Evolutionary conservation across 2,113 vertebrate genomes (phyloP).

Genomic region (Sterrhoptilus dennistouni): DNA sequence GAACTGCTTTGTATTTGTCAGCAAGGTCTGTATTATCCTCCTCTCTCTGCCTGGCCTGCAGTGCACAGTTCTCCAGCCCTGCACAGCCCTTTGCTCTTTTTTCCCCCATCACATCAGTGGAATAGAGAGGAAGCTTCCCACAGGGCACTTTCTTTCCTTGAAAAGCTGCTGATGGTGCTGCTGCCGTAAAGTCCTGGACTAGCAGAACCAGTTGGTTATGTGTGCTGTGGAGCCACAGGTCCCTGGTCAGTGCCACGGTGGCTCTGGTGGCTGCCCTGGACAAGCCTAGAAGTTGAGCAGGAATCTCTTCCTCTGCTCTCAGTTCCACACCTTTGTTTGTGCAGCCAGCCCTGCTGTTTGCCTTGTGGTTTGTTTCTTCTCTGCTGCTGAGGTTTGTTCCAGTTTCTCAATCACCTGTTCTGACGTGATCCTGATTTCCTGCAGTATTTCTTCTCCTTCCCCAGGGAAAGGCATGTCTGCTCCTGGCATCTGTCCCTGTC

Average conservation of each 20-base stretch:
- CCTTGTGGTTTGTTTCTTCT: constrained; percentile 53
- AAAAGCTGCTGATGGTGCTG: neutral
- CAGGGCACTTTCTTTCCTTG: neutral
- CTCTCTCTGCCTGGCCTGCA: neutral
- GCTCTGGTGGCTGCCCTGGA: neutral
- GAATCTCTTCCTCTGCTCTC: neutral
- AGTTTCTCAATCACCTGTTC: constrained; percentile 61
- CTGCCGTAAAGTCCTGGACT: neutral
- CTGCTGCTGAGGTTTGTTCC: constrained; percentile 52
- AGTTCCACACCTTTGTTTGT: constrained; percentile 40
- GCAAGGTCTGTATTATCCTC: neutral
- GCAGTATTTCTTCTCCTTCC: constrained; percentile 58
- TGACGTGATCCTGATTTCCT: constrained; percentile 64
- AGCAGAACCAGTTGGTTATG: neutral
- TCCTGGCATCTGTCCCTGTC: constrained; percentile 52
- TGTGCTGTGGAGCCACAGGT: neutral
- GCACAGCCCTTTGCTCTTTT: neutral
- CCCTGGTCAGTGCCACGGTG: neutral
- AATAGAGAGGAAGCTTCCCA: neutral
- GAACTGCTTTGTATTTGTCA: neutral
- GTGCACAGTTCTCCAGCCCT: neutral
- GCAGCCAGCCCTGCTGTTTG: constrained; percentile 37
- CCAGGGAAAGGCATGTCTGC: constrained; percentile 66
- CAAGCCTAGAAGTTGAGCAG: neutral
- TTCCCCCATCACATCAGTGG: neutral